phyloP scores from a whole-genome alignment of 53 echinoderm and acorn worm genomes.

The Patiria pectinifera region DNA sequence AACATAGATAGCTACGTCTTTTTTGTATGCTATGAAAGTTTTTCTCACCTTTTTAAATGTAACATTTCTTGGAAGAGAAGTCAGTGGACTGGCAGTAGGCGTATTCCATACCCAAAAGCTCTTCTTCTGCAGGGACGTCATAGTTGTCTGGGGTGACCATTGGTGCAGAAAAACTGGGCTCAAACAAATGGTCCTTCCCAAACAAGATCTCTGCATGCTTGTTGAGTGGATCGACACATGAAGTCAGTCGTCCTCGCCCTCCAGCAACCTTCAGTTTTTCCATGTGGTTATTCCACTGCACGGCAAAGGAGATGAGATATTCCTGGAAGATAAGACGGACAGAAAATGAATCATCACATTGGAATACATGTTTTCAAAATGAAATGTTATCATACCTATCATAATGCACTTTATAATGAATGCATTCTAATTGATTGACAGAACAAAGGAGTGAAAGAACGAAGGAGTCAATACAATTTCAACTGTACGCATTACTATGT shows the following conservation, averaged over 20 bases:
- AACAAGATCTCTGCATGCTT: conserved; percentile 67
- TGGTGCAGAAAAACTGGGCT: conserved; percentile 73
- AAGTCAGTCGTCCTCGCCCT: conserved; percentile 56
- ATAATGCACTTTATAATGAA: conserved; percentile 38
- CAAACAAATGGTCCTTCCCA: conserved; percentile 71
- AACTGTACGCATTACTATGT: conserved; percentile 43
- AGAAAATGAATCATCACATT: conserved; percentile 54
- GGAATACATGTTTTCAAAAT: conserved; percentile 31
- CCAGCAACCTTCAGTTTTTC: conserved; percentile 70
- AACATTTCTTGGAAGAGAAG: conserved; percentile 63
- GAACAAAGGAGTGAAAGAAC: too few species aligned
- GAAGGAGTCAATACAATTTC: not conserved
- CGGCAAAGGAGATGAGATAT: conserved; percentile 76
- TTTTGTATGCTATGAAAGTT: conserved; percentile 31
- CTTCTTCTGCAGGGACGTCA: conserved; percentile 58
- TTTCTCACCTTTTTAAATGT: conserved; percentile 56
- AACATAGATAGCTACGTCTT: conserved; percentile 30
- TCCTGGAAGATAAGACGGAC: conserved; percentile 61
- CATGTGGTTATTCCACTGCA: conserved; percentile 70
- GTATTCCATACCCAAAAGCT: conserved; percentile 76
- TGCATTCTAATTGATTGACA: too few species aligned
- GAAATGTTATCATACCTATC: too few species aligned
- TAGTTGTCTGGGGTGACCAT: conserved; percentile 62
- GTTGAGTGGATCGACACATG: conserved; percentile 68
- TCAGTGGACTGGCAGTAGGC: conserved; percentile 76